Evolutionary conservation across 2,113 vertebrate genomes (phyloP), one percentile per base, ranked within the genome.

Genomic region (Camelus dromedarius): DNA sequence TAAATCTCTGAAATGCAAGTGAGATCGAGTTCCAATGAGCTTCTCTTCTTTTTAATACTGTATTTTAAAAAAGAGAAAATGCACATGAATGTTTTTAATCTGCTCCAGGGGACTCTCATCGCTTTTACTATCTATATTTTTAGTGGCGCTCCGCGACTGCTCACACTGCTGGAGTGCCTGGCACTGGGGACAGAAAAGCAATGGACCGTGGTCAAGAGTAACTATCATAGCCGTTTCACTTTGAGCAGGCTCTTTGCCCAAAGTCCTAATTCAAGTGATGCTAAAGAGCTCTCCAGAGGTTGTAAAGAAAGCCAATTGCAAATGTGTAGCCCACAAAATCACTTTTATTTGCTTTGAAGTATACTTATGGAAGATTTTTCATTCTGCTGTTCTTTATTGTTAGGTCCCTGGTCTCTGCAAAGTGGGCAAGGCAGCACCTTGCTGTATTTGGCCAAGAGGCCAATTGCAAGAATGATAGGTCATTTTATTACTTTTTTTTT

Each of bases 221-320:
- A 94, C 85, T 95, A 96, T 96, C 93, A 95, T 30, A 64, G 35
- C 72, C 80, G 86, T 96, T 93, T 96, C 70, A 69, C 69, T 93
- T 5, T 54, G 83, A 96, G n/a, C 91, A 87, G 93, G 90, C 86
- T 97, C 93, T 98, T 97, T 92, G 95, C 95, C 93, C 96, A 96
- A 97, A 97, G 89, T 95, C 89, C 93, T 98, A 91, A 97, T 97
- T 98, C 92, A 97, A 96, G 87, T 92, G 84, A 90, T 69, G 62
- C 87, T 95, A 54, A 96, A 98, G 89, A 93, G 84, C 89, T 97
- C 96, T 96, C 95, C 8, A 90, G 95, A 93, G 93, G 48, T 50
- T 96, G 62, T 66, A 95, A 87, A 48, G 84, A 89, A 97, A 96
- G 80, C 76, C 95, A 75, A 89, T 93, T 96, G 79, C 83, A 95